phyloP scores from a whole-genome alignment of 2,113 vertebrate genomes.

The Acanthochromis polyacanthus region DNA sequence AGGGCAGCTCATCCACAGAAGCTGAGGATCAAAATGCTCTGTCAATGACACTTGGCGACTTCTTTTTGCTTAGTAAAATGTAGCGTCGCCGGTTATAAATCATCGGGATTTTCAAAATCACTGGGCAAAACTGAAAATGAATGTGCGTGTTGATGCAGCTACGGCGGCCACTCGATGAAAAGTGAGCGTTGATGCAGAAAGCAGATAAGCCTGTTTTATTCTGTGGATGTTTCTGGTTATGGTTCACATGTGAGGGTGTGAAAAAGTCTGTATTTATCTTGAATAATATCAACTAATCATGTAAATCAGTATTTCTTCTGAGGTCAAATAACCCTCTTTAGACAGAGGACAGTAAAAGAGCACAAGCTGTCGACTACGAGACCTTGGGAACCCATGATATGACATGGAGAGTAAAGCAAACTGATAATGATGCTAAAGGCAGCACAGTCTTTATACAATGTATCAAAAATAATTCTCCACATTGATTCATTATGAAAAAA shows the following conservation, averaged over 20 bases:
- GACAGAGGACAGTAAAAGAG: neutral
- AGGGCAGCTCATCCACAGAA: slow-evolving; percentile 30
- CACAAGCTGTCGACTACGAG: neutral
- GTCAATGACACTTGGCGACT: slow-evolving; percentile 31
- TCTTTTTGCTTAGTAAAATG: slow-evolving; percentile 37
- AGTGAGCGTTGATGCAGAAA: slow-evolving; percentile 3
- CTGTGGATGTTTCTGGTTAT: neutral
- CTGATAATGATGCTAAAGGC: too few species aligned
- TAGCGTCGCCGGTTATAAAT: slow-evolving; percentile 21
- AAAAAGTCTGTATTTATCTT: neutral
- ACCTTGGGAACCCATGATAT: neutral
- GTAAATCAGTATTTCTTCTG: neutral
- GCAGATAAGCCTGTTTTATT: neutral
- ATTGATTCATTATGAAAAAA: too few species aligned
- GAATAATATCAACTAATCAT: neutral
- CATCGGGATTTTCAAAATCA: slow-evolving; percentile 23
- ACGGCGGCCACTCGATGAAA: slow-evolving; percentile 8
- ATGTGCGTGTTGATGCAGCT: neutral
- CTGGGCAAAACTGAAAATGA: neutral
- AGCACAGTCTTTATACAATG: too few species aligned
- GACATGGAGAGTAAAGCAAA: neutral
- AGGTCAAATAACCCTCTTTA: neutral
- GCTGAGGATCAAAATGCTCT: slow-evolving; percentile 40
- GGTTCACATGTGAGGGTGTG: neutral
- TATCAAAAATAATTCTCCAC: too few species aligned